phyloP scores from a whole-genome alignment of 1,140 invertebrate genomes.

The Aphelinus atriplicis region DNA sequence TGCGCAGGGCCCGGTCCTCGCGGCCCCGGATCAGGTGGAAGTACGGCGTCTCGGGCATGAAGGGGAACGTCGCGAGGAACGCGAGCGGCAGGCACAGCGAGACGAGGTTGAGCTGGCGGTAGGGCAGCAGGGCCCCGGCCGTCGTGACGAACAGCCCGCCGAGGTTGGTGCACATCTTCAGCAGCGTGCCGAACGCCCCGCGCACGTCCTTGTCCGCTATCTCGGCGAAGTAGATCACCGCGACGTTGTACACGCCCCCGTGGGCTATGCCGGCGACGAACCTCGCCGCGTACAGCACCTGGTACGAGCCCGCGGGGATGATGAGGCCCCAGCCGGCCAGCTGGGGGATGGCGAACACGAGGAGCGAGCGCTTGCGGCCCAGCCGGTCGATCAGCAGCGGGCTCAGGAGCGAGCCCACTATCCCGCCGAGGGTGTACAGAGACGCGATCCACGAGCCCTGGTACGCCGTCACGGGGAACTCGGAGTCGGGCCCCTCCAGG shows the following conservation, averaged over 20 bases:
- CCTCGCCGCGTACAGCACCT: conserved; percentile 52
- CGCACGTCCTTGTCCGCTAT: conserved; percentile 67
- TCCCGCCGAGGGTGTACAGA: conserved; percentile 51
- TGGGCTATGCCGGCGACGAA: conserved; percentile 63
- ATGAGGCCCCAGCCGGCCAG: conserved; percentile 55
- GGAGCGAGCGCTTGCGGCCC: conserved; percentile 52
- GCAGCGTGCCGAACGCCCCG: conserved; percentile 66
- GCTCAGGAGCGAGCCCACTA: conserved; percentile 51
- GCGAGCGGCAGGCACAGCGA: conserved; percentile 67
- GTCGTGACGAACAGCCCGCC: conserved; percentile 66
- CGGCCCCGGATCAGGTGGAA: conserved; percentile 73
- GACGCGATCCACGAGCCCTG: conserved; percentile 58
- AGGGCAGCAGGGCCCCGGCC: conserved; percentile 65
- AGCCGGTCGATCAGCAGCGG: conserved; percentile 54
- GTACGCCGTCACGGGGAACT: conserved; percentile 46
- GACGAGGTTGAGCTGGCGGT: conserved; percentile 64
- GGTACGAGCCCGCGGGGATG: conserved; percentile 47
- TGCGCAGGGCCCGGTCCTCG: conserved; percentile 69
- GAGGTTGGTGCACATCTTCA: conserved; percentile 66
- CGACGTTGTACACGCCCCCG: conserved; percentile 65
- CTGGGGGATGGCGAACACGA: conserved; percentile 53
- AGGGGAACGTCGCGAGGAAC: conserved; percentile 72
- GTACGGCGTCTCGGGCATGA: conserved; percentile 82
- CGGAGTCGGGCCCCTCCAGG: conserved; percentile 42
- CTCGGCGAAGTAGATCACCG: conserved; percentile 69